Evolutionary conservation across 2,113 vertebrate genomes (phyloP), one percentile per base, ranked within the genome.

Genomic region (Argyrosomus japonicus): DNA sequence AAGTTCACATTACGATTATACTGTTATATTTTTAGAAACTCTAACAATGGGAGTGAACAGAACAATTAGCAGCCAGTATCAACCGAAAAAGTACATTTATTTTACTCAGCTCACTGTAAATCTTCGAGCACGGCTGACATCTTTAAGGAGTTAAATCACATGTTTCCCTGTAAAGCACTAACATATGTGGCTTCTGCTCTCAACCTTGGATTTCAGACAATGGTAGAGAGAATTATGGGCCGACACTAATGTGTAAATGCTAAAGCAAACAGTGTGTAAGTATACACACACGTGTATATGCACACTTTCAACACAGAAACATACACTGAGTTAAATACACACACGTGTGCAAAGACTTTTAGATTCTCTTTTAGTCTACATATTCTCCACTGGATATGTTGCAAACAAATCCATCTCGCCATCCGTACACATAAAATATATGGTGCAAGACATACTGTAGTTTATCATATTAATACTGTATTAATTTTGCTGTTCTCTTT

Each of bases 141-240:
- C 70, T 80, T 75, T 68, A 71, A 74, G 53, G 54, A 81, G 60
- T 84, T 83, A 69, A 82, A 85, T 69, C 79, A 85, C 75, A 36
- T 15, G 61, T 77, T 86, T 79, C 68, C 65, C 32, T 60, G 64
- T 36, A 81, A 89, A 91, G 65, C 40, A 19, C 36, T 80, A 63
- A 86, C 91, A 91, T 57, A 77, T 91, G 88, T 75, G 79, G 36
- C 65, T 82, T 70, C 68, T 71, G 80, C 73, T 79, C 70, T 80
- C 60, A 86, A 77, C 73, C 71, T 82, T 82, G 77, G 57, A 61
- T 62, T 83, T 78, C 3, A 18, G 77, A 84, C 77, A 85, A 70
- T 71, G 62, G 50, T 58, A 63, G 45, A 57, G 48, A 72, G 68
- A 79, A 62, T 71, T 85, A 89, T 11, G 71, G 65, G 84, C 68